phyloP scores from a whole-genome alignment of 2,113 vertebrate genomes.

The Aix galericulata region DNA sequence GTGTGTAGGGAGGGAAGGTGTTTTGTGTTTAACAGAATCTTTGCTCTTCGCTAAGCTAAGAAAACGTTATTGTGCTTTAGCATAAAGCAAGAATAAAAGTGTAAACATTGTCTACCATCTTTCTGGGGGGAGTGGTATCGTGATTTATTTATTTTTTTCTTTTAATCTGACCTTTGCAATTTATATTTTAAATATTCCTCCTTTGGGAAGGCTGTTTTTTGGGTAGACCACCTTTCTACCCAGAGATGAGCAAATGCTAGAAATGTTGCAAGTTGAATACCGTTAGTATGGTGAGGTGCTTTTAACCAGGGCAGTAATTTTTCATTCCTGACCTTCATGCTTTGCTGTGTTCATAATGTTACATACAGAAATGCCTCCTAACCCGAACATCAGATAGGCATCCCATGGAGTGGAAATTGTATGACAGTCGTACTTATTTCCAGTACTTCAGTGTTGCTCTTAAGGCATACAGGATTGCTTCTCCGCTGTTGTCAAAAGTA shows the following conservation, averaged over 20 bases:
- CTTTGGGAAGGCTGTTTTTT: not conserved
- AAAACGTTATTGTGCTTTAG: not conserved
- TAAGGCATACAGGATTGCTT: not conserved
- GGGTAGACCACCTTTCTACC: not conserved
- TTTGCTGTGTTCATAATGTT: not conserved
- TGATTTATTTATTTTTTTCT: no score
- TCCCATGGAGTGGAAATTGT: not conserved
- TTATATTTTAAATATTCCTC: not conserved
- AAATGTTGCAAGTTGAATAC: constrained; percentile 48
- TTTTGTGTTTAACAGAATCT: not conserved
- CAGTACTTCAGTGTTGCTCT: not conserved
- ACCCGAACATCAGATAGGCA: constrained; percentile 4
- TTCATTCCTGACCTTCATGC: constrained; percentile 42
- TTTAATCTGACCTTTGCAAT: not conserved
- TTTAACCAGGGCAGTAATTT: constrained; percentile 41
- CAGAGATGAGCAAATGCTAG: constrained; percentile 39
- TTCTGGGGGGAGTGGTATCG: not conserved
- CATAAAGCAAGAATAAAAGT: not conserved
- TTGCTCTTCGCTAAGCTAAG: not conserved
- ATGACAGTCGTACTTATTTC: not conserved
- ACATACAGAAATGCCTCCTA: not conserved
- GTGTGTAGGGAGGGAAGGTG: not conserved
- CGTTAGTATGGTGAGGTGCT: not conserved
- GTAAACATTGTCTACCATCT: not conserved
- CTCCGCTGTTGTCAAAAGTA: not conserved